Percentiles rank a stretch among this genome's conserved stretches.
These are phyloP conservation scores for Tursiops truncatus DNA, from an alignment of 2,113 vertebrate species.

Conservation along the genomic window DNA sequence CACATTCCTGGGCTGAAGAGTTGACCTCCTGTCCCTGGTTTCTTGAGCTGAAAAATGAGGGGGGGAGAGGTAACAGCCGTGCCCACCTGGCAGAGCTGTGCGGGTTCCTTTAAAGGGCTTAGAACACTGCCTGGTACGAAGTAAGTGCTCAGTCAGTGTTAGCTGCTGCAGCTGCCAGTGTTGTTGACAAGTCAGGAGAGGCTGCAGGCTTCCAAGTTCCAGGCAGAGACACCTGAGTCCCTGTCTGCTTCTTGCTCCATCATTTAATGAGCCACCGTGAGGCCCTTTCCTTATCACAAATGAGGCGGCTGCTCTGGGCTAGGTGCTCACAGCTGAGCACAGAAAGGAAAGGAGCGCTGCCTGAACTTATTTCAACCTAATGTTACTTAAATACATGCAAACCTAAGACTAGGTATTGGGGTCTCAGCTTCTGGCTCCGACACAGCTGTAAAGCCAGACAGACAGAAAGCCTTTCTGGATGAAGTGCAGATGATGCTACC, in stretches of 20 bases:
- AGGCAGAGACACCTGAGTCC: neutral
- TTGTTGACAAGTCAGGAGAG: neutral
- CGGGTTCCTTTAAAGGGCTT: neutral
- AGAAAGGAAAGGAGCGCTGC: neutral
- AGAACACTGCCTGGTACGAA: neutral
- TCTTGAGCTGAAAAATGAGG: neutral
- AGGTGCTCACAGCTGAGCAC: neutral
- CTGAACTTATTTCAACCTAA: neutral
- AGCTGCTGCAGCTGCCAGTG: neutral
- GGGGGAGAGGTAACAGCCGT: fast-evolving
- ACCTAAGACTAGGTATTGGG: neutral
- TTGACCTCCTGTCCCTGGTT: neutral
- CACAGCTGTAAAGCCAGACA: neutral
- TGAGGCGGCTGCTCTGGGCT: neutral
- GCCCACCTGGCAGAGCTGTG: neutral
- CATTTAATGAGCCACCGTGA: fast-evolving
- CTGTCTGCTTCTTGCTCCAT: neutral
- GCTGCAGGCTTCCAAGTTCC: neutral
- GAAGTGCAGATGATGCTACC: neutral
- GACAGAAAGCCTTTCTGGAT: neutral
- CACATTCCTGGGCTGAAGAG: too few relatives aligned
- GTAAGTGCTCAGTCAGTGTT: neutral
- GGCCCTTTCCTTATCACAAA: neutral
- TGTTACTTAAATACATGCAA: neutral
- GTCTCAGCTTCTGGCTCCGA: neutral